Evolutionary conservation across 2,888 invertebrate species (phyloP).

Genomic region (Crocallis elinguaria): DNA sequence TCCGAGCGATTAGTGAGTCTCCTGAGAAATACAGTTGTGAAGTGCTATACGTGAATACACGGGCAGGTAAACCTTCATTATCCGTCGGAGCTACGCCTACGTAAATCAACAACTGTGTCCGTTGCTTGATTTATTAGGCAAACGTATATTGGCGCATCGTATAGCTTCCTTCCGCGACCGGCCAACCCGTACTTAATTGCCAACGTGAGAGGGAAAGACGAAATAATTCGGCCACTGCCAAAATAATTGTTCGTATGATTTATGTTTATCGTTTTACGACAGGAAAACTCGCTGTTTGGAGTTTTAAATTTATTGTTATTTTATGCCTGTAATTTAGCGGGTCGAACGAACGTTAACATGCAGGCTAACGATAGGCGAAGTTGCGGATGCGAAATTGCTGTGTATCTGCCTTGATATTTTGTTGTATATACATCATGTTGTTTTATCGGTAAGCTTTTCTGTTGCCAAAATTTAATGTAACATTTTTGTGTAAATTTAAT

Average conservation of each 20-base stretch:
- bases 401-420: constrained; percentile 14
- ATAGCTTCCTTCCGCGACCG: constrained; percentile 59
- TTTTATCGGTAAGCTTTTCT: neutral
- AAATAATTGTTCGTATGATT: constrained; percentile 64
- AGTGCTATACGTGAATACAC: constrained; percentile 3
- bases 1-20: constrained; percentile 6
- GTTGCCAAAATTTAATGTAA: neutral
- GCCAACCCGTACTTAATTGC: constrained; percentile 63
- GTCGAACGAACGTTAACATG: constrained; percentile 40
- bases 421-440: constrained; percentile 3
- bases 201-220: constrained; percentile 58
- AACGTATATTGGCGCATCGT: constrained; percentile 64
- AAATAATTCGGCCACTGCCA: constrained; percentile 61
- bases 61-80: constrained; percentile 46
- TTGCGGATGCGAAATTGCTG: constrained; percentile 22
- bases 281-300: constrained; percentile 57
- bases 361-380: constrained; percentile 33
- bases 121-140: constrained; percentile 60
- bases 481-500: too few species aligned
- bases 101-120: constrained; percentile 66
- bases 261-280: constrained; percentile 64
- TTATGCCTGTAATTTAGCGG: constrained; percentile 55
- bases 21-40: constrained; percentile 6
- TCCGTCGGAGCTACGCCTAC: constrained; percentile 43
- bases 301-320: constrained; percentile 63